phyloP scores from a whole-genome alignment of 2,797 vertebrate species.

The Chiroxiphia lanceolata region DNA sequence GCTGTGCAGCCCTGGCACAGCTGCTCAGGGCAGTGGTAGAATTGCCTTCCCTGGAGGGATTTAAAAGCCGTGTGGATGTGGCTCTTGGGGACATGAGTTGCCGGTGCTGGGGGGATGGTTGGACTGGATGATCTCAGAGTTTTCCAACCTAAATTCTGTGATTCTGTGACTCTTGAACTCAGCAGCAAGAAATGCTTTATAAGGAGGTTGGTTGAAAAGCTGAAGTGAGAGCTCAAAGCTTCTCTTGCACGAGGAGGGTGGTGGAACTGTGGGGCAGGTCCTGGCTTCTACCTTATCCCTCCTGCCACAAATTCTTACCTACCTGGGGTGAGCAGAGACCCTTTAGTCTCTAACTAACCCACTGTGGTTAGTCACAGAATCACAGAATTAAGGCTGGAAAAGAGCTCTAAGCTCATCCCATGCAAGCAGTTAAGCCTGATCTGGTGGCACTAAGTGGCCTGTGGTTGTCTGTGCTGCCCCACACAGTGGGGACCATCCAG shows the following conservation, averaged over 20 bases:
- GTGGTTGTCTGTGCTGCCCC: rapidly evolving
- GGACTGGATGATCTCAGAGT: not conserved
- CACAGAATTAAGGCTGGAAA: not conserved
- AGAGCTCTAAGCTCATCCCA: not conserved
- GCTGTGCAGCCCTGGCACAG: not conserved
- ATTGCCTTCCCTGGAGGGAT: not conserved
- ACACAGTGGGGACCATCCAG: rapidly evolving
- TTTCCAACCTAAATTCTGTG: not conserved
- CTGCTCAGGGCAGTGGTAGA: not conserved
- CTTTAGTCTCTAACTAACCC: too few relatives aligned
- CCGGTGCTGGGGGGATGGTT: not conserved
- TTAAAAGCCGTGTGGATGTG: not conserved
- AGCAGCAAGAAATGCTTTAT: not conserved
- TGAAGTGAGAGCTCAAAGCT: not conserved
- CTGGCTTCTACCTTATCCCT: not conserved
- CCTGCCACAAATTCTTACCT: not conserved
- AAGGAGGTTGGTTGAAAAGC: not conserved
- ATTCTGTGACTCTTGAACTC: not conserved
- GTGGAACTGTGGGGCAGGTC: not conserved
- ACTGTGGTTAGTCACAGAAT: not conserved
- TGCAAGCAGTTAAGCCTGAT: not conserved
- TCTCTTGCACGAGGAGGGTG: not conserved
- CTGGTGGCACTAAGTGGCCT: not conserved
- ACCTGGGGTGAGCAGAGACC: not conserved
- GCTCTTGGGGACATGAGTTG: not conserved